Base-by-base conservation (phyloP, 1,140 invertebrate species). In the Euschistus heros region DNA sequence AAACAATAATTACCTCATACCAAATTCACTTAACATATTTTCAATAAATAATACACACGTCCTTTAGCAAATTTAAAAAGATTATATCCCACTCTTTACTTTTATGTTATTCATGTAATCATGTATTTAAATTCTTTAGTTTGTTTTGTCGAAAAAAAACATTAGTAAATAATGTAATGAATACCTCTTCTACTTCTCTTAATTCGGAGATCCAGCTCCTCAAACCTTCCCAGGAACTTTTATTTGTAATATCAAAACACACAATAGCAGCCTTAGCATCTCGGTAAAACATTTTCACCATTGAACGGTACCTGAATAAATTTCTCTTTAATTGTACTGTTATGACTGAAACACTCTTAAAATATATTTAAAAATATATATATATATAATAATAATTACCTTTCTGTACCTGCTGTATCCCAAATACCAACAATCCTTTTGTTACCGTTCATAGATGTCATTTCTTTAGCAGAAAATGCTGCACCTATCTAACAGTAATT, bases 341-440 rank as follows among this genome's bases (percentile, higher is more conserved):
- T 37, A 10, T 74, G 73, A 59, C 60, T 50, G 8, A 15, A 62
- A 62, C 7, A 0, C 2, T 18, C 42, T 33, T 42, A 60, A 22
- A 4, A n/a, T 60, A 20, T n/a, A n/a, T n/a, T n/a, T n/a, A n/a
- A n/a, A n/a, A n/a, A n/a, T 60, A 57, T 67, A 63, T n/a, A n/a
- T n/a, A n/a, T 62, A 57, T 54, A 55, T 42, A 62, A 15, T 50
- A 66, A 47, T 52, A 18, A 52, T 42, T 74, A 84, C 78, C 84
- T 79, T 74, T 88, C 86, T 75, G 81, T 81, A 8, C 86, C 86
- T 10, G 86, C 85, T 8, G 86, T 89, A 70, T 88, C 86, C 86
- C 86, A 88, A 66, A 88, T 81, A 52, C 84, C 85, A 63, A 88
- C 72, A 65, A 79, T 75, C 37, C 86, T 73, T 50, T 75, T 75